A percentile compares a stretch with the other conserved stretches of the same genome.
phyloP scores from a whole-genome alignment of 2,888 invertebrate species.

The Yponomeuta sedellus region DNA sequence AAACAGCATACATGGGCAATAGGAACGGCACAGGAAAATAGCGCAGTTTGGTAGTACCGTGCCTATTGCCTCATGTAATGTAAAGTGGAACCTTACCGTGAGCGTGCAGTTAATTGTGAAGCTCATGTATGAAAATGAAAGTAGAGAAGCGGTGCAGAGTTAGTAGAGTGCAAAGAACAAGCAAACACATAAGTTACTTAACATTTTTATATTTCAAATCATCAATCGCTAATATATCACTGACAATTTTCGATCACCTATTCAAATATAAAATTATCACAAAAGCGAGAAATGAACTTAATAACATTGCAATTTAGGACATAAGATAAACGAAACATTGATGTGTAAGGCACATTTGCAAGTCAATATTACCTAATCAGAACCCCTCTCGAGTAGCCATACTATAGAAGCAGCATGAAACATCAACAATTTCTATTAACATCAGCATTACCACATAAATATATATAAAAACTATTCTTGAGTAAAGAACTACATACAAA shows the following conservation, averaged over 20 bases:
- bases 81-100: conserved; percentile 1
- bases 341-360: conserved; percentile 25
- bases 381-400: conserved; percentile 65
- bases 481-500: conserved; percentile 53
- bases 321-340: conserved; percentile 13
- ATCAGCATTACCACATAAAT: conserved; percentile 45
- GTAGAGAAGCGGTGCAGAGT: conserved; percentile 20
- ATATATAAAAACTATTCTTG: conserved; percentile 46
- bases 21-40: not conserved
- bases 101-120: not conserved
- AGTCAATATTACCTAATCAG: conserved; percentile 60
- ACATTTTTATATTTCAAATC: conserved; percentile 54
- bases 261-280: conserved; percentile 23
- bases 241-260: conserved; percentile 42
- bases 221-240: conserved; percentile 52
- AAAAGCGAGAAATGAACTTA: conserved; percentile 26
- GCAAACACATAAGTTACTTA: conserved; percentile 47
- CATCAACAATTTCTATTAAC: conserved; percentile 43
- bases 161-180: conserved; percentile 45
- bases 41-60: not conserved
- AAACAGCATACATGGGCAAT: not conserved
- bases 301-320: conserved; percentile 36
- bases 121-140: not conserved
- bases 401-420: conserved; percentile 67
- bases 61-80: not conserved